phyloP scores from a whole-genome alignment of 2,888 invertebrate genomes.

The Spisula solida region DNA sequence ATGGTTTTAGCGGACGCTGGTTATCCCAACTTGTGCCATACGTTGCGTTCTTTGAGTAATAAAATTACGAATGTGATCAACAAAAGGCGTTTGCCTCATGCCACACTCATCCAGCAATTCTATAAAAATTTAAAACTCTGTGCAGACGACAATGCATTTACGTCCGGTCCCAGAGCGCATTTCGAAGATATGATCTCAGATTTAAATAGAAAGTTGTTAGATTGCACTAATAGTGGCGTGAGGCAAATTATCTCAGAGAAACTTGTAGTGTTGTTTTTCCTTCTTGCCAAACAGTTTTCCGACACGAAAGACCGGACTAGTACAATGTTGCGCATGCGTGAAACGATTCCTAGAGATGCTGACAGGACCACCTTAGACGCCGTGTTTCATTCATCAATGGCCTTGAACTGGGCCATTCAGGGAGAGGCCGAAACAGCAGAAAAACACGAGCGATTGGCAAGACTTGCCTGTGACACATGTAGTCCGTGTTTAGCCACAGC shows the following conservation, averaged over 20 bases:
- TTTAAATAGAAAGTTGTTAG: conserved; percentile 9
- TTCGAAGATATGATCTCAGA: conserved; percentile 44
- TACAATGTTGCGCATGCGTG: conserved; percentile 34
- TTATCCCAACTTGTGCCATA: conserved; percentile 18
- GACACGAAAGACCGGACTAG: conserved; percentile 28
- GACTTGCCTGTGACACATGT: conserved; percentile 40
- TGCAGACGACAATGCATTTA: conserved; percentile 46
- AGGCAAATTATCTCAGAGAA: conserved; percentile 43
- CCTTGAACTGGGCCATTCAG: conserved; percentile 42
- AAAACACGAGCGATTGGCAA: conserved; percentile 38
- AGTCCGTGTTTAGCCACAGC: conserved; percentile 46
- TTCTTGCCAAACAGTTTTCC: conserved; percentile 36
- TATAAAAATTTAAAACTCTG: conserved; percentile 29
- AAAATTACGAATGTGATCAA: neutral
- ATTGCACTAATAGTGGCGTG: conserved; percentile 2
- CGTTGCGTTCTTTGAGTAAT: conserved; percentile 16
- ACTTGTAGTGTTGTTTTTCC: conserved; percentile 32
- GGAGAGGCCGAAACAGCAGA: conserved; percentile 29
- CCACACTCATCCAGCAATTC: conserved; percentile 17
- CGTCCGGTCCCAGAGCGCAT: conserved; percentile 2
- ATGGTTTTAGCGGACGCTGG: conserved; percentile 30
- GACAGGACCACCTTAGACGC: conserved; percentile 46
- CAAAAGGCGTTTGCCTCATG: conserved; percentile 27
- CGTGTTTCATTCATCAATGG: conserved; percentile 46
- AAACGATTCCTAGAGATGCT: conserved; percentile 29